Evolutionary conservation across 2,888 invertebrate species (phyloP).

Genomic region (Elegia similella): DNA sequence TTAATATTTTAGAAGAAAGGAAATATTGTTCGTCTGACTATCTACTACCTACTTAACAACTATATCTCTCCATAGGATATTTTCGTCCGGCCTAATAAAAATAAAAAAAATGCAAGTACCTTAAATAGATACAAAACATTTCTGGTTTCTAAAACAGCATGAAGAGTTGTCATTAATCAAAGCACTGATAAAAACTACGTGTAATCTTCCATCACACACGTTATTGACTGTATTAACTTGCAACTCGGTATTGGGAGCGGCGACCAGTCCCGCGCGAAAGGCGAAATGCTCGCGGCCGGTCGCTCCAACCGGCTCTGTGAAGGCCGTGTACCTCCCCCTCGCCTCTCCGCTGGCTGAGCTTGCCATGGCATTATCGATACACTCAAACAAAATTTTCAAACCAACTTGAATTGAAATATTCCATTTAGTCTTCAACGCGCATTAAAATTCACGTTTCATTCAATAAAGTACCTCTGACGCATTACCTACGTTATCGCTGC

Average conservation of each 20-base stretch:
- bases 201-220: constrained; percentile 30
- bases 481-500: constrained; percentile 53
- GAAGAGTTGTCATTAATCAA: neutral
- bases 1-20: no score
- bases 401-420: neutral
- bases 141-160: no score
- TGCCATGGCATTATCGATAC: constrained; percentile 67
- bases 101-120: no score
- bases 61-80: no score
- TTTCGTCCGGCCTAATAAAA: no score
- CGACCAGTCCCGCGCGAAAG: constrained; percentile 72
- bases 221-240: constrained; percentile 34
- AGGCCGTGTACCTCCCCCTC: constrained; percentile 72
- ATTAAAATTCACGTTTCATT: constrained; percentile 38
- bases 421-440: neutral
- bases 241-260: constrained; percentile 57
- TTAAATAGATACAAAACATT: no score
- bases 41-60: no score
- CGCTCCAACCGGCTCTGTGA: constrained; percentile 77
- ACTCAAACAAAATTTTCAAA: constrained; percentile 15
- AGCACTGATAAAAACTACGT: neutral
- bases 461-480: constrained; percentile 44
- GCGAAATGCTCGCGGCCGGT: constrained; percentile 73
- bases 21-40: no score
- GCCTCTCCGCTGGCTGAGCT: constrained; percentile 41